phyloP scores from a whole-genome alignment of 1,140 invertebrate genomes.

The Laupala kohalensis region DNA sequence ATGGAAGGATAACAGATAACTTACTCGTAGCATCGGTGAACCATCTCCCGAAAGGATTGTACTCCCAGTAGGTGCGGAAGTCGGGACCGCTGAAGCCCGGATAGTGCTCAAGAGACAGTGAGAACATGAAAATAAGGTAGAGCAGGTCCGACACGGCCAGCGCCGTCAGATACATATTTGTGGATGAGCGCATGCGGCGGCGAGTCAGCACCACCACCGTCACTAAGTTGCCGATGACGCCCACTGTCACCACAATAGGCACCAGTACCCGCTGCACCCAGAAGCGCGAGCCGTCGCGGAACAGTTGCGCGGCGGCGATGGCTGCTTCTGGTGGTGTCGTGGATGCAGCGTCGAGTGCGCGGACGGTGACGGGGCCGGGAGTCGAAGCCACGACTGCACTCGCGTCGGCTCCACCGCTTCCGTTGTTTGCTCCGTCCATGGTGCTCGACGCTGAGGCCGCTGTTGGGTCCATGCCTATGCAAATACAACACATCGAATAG shows the following conservation, averaged over 20 bases:
- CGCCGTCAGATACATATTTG: conserved; percentile 60
- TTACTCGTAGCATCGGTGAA: conserved; percentile 48
- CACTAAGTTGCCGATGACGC: conserved; percentile 54
- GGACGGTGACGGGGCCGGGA: no score
- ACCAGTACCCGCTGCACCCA: conserved; percentile 51
- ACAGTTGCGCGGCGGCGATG: conserved; percentile 20
- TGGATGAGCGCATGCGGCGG: conserved; percentile 58
- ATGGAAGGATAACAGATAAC: no score
- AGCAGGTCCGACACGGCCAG: conserved; percentile 57
- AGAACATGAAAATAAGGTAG: conserved; percentile 50
- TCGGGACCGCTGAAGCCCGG: conserved; percentile 29
- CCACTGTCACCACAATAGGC: conserved; percentile 52
- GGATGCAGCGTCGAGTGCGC: no score
- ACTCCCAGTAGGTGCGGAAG: conserved; percentile 33
- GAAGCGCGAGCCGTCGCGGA: conserved; percentile 34
- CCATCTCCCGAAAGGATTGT: conserved; percentile 42
- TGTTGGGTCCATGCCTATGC: no score
- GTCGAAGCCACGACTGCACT: no score
- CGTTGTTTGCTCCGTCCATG: not conserved
- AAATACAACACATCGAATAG: no score
- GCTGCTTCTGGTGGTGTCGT: no score
- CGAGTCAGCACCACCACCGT: conserved; percentile 61
- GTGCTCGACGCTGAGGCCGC: no score
- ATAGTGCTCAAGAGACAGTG: conserved; percentile 49
- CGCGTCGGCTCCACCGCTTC: not conserved